phyloP scores from a whole-genome alignment of 2,113 vertebrate species.

The Lagopus leucura region DNA sequence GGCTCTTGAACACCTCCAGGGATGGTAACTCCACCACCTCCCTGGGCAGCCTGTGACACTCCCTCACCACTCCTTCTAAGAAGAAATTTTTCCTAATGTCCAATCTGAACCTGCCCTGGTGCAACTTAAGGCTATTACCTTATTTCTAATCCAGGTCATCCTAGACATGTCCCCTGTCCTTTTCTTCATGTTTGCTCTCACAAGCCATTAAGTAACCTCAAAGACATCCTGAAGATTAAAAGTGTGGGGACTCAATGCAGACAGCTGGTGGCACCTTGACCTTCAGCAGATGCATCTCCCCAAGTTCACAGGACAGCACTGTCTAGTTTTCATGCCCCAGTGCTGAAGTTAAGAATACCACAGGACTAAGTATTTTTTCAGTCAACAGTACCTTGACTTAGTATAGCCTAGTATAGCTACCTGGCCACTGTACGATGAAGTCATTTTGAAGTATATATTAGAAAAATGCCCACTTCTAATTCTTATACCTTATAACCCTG shows the following conservation, averaged over 20 bases:
- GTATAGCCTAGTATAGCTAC: background rate
- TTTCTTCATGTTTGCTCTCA: background rate
- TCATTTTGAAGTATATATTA: background rate
- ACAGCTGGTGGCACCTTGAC: background rate
- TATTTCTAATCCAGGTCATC: background rate
- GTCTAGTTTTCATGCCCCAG: background rate
- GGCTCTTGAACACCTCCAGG: no score
- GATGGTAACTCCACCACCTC: no score
- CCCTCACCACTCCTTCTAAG: no score
- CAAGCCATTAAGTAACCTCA: background rate
- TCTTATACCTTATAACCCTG: background rate
- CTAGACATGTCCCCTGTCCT: background rate
- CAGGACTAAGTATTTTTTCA: background rate
- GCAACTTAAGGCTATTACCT: no score
- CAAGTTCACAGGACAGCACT: background rate
- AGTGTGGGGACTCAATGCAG: background rate
- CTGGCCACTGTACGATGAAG: background rate
- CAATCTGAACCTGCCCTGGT: no score
- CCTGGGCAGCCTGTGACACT: no score
- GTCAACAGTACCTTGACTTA: background rate
- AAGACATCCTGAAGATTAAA: background rate
- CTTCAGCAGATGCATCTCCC: background rate
- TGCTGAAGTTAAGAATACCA: background rate
- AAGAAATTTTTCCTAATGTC: no score
- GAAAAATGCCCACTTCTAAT: background rate